Evolutionary conservation across 2,888 invertebrate species (phyloP), one percentile per base, ranked within the genome.

Genomic region (Drosophila neutralis): DNA sequence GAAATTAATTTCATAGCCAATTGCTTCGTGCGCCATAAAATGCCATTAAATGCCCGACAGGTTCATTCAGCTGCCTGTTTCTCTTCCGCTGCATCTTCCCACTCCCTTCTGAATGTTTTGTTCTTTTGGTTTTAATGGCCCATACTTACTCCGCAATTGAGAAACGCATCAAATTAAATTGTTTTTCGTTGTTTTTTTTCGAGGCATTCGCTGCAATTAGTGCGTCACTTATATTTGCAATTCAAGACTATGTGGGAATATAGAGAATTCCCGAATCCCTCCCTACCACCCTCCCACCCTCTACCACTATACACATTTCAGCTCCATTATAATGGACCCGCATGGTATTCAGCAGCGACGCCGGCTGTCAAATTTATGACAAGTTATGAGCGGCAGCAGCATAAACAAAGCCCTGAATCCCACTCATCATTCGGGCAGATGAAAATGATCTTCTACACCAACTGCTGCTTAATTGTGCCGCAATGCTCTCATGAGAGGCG

Each of bases 161-260:
- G 51, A 73, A 72, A 68, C 69, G 61, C 79, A 77, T 79, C 62
- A 80, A 77, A 81, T 60, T 54, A 74, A 70, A 73, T 33, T 42
- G 13, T 69, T 59, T 24, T 56, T 56, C 27, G 56, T 52, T 15
- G 1, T 45, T 56, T 29, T 56, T 40, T 27, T 42, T 31, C 15
- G 45, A 73, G 64, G 68, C 80, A 83, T 65, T 75, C 66, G 64
- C 76, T 80, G 85, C 85, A 85, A 85, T 85, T 85, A 85, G 89
- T 87, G 89, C 87, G 82, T 89, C 87, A 78, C 89, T 89, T 85
- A 87, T 82, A 85, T 86, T 86, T 84, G 85, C 85, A 87, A 89
- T 89, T 65, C 80, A 88, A 88, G 80, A 83, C 67, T 79, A 84
- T 84, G 83, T 83, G 84, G 84, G 84, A 88, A 85, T 53, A 63